These are phyloP conservation scores for Zeugodacus cucurbitae DNA, from an alignment of 1,140 invertebrate species.

Conservation along the genomic window DNA sequence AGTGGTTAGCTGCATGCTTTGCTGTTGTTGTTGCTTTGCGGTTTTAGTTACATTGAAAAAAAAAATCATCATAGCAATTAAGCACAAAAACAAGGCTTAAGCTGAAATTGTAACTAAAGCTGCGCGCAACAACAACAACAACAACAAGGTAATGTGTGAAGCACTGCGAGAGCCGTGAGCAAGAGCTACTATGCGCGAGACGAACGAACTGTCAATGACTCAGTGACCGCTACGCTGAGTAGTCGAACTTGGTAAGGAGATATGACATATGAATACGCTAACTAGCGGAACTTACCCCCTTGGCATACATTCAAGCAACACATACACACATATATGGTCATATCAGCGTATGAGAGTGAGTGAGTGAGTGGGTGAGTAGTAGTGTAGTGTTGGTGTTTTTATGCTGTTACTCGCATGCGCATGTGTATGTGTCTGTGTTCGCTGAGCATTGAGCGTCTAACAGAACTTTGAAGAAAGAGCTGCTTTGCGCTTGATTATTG, in stretches of 20 bases:
- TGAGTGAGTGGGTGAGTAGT: neutral
- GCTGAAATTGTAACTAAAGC: neutral
- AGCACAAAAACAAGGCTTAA: neutral
- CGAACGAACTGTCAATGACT: neutral
- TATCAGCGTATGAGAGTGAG: neutral
- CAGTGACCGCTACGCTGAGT: neutral
- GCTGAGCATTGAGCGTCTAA: neutral
- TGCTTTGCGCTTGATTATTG: neutral
- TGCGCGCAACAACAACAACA: neutral
- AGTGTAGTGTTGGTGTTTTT: neutral
- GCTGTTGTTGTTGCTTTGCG: neutral
- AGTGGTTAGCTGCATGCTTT: neutral
- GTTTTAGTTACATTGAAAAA: neutral
- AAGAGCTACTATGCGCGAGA: neutral
- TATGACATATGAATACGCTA: neutral
- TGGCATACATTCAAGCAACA: neutral
- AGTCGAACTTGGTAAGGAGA: neutral
- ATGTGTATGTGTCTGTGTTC: neutral
- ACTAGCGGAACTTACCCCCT: slow-evolving; percentile 29
- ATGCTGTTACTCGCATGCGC: neutral
- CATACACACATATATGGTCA: neutral
- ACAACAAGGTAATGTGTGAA: neutral
- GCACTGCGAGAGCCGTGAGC: neutral
- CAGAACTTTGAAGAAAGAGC: neutral
- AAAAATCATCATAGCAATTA: neutral